phyloP scores from a whole-genome alignment of 2,113 vertebrate species.

The Crotalus horridus region DNA sequence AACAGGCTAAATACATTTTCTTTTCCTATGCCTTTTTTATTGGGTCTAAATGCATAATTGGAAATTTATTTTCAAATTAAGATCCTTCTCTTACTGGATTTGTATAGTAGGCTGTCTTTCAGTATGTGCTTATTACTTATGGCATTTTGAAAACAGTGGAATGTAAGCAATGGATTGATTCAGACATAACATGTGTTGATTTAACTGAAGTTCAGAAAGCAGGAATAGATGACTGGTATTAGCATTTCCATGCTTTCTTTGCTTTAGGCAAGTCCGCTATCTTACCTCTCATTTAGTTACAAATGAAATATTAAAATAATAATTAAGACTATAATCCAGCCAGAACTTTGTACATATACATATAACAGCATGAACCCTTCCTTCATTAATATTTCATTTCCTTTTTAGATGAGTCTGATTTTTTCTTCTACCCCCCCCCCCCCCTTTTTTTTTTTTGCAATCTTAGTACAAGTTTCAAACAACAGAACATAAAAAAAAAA shows the following conservation, averaged over 20 bases:
- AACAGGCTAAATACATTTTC: neutral
- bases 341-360: neutral
- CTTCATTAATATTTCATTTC: constrained; percentile 37
- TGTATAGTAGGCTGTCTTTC: neutral
- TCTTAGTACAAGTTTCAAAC: constrained; percentile 59
- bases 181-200: neutral
- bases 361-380: constrained; percentile 28
- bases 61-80: neutral
- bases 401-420: constrained; percentile 50
- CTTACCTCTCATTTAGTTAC: neutral
- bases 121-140: neutral
- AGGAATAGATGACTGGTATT: neutral
- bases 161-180: neutral
- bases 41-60: neutral
- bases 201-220: neutral
- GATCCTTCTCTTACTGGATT: neutral
- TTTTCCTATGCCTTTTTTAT: neutral
- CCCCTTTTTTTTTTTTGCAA: constrained; percentile 34
- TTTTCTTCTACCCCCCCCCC: neutral
- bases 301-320: neutral
- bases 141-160: neutral
- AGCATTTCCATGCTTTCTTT: neutral
- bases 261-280: neutral
- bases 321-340: neutral
- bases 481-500: constrained; percentile 32